A percentile compares a stretch with the other conserved stretches of the same genome.
These are phyloP conservation scores for Metridium senile DNA, from an alignment of 92 coral and sea anemone genomes.

Conservation along the genomic window DNA sequence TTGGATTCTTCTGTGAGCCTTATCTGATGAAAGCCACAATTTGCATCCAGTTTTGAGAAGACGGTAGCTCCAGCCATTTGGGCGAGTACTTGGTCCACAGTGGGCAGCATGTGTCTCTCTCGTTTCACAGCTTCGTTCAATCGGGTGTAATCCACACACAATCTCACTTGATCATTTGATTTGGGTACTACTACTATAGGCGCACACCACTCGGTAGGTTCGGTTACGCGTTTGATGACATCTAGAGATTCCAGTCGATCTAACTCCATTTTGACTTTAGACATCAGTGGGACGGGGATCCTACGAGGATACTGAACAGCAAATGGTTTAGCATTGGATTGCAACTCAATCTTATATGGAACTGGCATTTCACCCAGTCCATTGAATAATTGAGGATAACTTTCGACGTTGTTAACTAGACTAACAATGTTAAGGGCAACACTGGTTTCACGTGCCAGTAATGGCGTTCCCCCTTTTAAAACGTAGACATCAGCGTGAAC, in stretches of 20 bases:
- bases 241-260: conserved; percentile 22
- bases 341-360: conserved; percentile 43
- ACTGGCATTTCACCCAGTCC: conserved; percentile 49
- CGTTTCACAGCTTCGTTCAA: conserved; percentile 29
- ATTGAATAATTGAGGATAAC: conserved; percentile 49
- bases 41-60: conserved; percentile 35
- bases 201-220: conserved; percentile 29
- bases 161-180: conserved; percentile 25
- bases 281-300: conserved; percentile 33
- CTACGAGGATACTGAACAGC: conserved; percentile 47
- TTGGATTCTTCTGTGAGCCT: conserved; percentile 25
- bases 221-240: conserved; percentile 32
- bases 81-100: conserved; percentile 38
- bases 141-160: conserved; percentile 27
- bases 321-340: conserved; percentile 36
- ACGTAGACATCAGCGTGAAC: conserved; percentile 25
- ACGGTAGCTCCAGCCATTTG: conserved; percentile 38
- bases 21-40: conserved; percentile 27
- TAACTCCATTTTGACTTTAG: conserved; percentile 29
- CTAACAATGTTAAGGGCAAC: conserved; percentile 24
- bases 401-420: conserved; percentile 22
- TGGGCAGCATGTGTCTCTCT: conserved; percentile 37
- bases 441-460: conserved; percentile 23
- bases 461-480: conserved; percentile 18
- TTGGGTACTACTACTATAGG: conserved; percentile 34